phyloP scores from a whole-genome alignment of 2,888 invertebrate genomes.

The Alsophila aescularia region DNA sequence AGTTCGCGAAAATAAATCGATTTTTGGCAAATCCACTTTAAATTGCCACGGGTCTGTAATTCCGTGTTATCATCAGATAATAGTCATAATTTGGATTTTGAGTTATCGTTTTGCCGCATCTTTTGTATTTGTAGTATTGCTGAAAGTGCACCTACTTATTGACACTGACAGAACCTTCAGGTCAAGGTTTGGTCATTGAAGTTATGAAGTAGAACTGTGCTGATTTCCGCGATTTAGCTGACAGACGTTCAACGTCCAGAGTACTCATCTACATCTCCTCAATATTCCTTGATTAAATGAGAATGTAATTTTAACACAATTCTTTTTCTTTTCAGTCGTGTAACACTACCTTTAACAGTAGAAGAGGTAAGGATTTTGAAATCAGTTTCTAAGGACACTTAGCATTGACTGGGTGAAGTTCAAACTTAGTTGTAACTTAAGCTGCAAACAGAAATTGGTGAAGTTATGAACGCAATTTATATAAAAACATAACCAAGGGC shows the following conservation, averaged over 20 bases:
- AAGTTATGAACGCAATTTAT: no score
- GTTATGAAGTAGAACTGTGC: slow-evolving; percentile 35
- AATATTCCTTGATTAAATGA: neutral
- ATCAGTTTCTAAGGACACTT: slow-evolving; percentile 38
- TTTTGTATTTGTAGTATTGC: slow-evolving; percentile 32
- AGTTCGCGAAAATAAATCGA: slow-evolving; percentile 74
- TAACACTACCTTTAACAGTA: slow-evolving; percentile 97
- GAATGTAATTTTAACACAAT: slow-evolving; percentile 16
- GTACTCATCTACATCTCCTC: neutral
- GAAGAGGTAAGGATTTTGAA: slow-evolving; percentile 92
- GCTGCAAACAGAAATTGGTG: neutral
- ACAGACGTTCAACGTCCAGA: slow-evolving; percentile 54
- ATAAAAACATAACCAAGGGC: no score
- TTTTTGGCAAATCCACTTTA: slow-evolving; percentile 61
- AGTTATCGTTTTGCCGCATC: slow-evolving; percentile 29
- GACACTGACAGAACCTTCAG: slow-evolving; percentile 70
- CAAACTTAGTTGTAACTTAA: neutral
- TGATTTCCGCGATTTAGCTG: slow-evolving; percentile 41
- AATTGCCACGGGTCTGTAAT: slow-evolving; percentile 52
- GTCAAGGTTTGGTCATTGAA: slow-evolving; percentile 59
- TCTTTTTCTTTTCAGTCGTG: slow-evolving; percentile 90
- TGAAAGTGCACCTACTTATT: slow-evolving; percentile 39
- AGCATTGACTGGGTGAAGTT: slow-evolving; percentile 4
- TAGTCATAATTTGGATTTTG: slow-evolving; percentile 32
- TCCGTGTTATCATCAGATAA: slow-evolving; percentile 52